These are phyloP conservation scores for Lepisosteus oculatus DNA, from an alignment of 2,113 vertebrate genomes.

Conservation along the genomic window DNA sequence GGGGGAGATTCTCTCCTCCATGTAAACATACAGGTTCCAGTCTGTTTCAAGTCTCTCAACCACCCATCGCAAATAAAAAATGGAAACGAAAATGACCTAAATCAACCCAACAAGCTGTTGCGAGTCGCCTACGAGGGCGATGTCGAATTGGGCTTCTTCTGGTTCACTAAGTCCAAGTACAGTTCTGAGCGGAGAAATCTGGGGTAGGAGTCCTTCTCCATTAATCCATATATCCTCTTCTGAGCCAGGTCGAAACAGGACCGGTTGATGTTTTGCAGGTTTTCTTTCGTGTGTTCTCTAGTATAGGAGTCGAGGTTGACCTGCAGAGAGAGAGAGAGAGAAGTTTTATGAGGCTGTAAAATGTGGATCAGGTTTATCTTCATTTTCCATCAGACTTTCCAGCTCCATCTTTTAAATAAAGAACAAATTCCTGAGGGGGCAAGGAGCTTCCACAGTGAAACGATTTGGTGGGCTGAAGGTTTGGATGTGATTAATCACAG, in stretches of 20 bases:
- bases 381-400: no score
- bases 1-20: background rate
- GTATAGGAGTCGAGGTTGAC: constrained; percentile 96
- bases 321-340: constrained; percentile 48
- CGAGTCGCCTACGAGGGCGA: constrained; percentile 66
- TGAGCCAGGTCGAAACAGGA: constrained; percentile 92
- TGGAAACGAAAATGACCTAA: constrained; percentile 29
- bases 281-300: constrained; percentile 92
- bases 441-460: no score
- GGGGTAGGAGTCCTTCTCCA: constrained; percentile 98
- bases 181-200: constrained; percentile 96
- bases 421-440: no score
- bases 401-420: no score
- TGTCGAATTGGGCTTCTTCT: constrained; percentile 83
- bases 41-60: constrained; percentile 31
- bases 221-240: constrained; percentile 93
- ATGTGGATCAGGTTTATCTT: no score
- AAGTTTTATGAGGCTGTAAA: no score
- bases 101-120: constrained; percentile 27
- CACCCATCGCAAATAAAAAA: constrained; percentile 36
- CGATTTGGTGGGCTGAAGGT: no score
- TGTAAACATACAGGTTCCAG: constrained; percentile 22
- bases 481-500: no score
- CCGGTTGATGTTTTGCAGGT: constrained; percentile 85
- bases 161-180: constrained; percentile 91